Conservation (phyloP, 2,888 invertebrate species). For the Leptopterna dolabrata region DNA sequence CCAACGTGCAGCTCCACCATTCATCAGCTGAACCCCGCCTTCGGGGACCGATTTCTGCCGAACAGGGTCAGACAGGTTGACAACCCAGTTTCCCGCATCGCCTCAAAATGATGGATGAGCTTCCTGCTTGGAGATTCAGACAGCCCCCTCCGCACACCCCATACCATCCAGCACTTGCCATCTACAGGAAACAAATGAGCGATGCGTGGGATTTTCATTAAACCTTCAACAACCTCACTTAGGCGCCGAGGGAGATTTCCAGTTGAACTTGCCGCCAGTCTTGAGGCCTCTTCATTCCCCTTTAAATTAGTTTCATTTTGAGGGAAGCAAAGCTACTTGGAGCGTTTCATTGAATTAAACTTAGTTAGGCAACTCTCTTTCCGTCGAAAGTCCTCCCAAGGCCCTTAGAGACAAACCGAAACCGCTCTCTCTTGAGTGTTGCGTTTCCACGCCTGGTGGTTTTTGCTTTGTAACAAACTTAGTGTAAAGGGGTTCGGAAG, state of each 20-base stretch:
- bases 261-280: slow-evolving; percentile 3
- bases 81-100: slow-evolving; percentile 19
- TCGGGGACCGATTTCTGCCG: background rate
- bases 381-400: background rate
- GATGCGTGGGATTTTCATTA: slow-evolving; percentile 45
- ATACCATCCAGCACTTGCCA: background rate
- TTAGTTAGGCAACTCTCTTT: slow-evolving; percentile 14
- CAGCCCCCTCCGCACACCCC: background rate
- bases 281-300: slow-evolving; percentile 25
- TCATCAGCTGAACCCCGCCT: background rate
- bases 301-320: slow-evolving; percentile 38
- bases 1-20: background rate
- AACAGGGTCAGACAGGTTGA: background rate
- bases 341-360: slow-evolving; percentile 30
- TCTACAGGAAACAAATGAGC: slow-evolving; percentile 28
- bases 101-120: slow-evolving; percentile 36
- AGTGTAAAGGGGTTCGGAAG: too few species aligned
- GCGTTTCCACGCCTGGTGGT: too few species aligned
- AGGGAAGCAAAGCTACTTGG: slow-evolving; percentile 16
- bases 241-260: background rate
- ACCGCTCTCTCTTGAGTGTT: background rate
- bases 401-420: background rate
- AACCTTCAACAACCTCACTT: slow-evolving; percentile 24
- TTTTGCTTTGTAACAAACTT: too few species aligned
- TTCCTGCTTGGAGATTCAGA: slow-evolving; percentile 23